Conservation (phyloP, 1,140 invertebrate genomes). For the Drosophila sp. region DNA sequence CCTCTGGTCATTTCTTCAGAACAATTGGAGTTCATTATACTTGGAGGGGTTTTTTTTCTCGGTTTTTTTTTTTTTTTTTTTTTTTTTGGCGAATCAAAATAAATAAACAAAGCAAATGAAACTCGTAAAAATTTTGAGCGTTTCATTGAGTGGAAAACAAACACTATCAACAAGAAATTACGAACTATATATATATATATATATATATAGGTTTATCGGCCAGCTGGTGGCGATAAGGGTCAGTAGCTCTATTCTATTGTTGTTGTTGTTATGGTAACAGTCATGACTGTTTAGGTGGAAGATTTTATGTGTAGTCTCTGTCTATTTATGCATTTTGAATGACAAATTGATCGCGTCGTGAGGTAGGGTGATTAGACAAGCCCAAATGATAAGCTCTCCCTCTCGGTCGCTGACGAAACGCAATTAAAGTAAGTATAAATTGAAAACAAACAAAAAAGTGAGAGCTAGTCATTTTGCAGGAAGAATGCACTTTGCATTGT, state of each 20-base stretch:
- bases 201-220: constrained; percentile 2
- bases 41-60: background rate
- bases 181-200: background rate
- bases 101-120: constrained; percentile 7
- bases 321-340: constrained; percentile 5
- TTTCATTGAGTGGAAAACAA: constrained; percentile 24
- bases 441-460: constrained; percentile 50
- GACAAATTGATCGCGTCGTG: background rate
- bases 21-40: constrained; percentile 15
- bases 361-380: background rate
- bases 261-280: constrained; percentile 38
- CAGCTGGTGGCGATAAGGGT: constrained; percentile 45
- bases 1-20: constrained; percentile 5
- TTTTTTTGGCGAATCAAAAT: constrained; percentile 2
- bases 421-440: constrained; percentile 51
- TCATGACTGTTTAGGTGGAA: constrained; percentile 67
- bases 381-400: background rate
- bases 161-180: constrained; percentile 32
- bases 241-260: constrained; percentile 3
- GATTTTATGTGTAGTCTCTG: constrained; percentile 17
- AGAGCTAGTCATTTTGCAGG: constrained; percentile 16
- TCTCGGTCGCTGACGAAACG: background rate
- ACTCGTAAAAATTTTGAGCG: background rate
- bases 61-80: background rate
- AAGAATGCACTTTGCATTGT: constrained; percentile 1